phyloP scores from a whole-genome alignment of 2,113 vertebrate genomes.

The Oreotrochilus melanogaster region DNA sequence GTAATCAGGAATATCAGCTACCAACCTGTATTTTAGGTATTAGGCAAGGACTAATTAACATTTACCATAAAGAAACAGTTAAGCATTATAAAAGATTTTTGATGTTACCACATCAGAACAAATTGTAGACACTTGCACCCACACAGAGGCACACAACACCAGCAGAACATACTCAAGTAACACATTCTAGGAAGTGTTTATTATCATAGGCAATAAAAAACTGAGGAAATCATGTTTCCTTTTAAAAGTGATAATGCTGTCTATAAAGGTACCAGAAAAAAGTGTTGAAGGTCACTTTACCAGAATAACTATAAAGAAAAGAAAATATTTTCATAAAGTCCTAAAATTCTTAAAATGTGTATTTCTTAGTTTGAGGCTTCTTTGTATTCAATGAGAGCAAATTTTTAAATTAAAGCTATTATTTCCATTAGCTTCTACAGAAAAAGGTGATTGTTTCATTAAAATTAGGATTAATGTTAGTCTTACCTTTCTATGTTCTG shows the following conservation, averaged over 20 bases:
- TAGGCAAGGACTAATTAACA: background rate
- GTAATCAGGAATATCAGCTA: background rate
- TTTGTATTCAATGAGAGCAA: background rate
- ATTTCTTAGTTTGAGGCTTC: background rate
- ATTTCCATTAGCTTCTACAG: background rate
- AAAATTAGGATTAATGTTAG: background rate
- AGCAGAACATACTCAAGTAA: constrained; percentile 30
- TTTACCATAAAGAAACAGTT: background rate
- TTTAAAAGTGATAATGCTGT: constrained; percentile 33
- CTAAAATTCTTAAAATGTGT: background rate
- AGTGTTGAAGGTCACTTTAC: background rate
- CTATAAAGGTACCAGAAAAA: constrained; percentile 42
- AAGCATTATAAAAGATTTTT: background rate
- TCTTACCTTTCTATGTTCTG: background rate
- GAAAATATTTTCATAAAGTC: background rate
- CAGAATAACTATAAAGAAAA: background rate
- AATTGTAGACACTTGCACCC: background rate
- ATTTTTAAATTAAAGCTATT: background rate
- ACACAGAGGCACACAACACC: background rate
- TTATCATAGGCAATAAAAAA: constrained; percentile 53
- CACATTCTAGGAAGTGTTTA: constrained; percentile 21
- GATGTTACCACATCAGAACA: background rate
- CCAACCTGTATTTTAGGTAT: background rate
- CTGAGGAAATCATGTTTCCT: constrained; percentile 40
- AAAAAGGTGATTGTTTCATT: background rate